Evolutionary conservation across 2,113 vertebrate genomes (phyloP).

Genomic region (Ifrita kowaldi): DNA sequence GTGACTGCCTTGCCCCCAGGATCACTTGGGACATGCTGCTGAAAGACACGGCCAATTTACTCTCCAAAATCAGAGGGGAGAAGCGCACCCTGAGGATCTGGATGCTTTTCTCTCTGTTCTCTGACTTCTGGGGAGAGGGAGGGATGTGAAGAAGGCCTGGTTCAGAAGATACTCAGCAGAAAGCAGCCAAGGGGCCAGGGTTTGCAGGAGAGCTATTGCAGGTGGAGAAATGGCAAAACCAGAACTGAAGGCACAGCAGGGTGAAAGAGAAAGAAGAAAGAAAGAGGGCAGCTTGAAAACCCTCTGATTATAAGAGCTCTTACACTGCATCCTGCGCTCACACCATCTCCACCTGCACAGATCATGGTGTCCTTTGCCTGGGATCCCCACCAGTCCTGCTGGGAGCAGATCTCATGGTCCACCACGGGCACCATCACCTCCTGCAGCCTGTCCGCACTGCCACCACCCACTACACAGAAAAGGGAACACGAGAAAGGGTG

Average conservation of each 20-base stretch:
- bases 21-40: not conserved
- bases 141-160: not conserved
- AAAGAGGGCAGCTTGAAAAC: not conserved
- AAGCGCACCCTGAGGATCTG: not conserved
- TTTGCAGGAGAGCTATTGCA: not conserved
- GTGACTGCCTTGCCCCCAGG: not conserved
- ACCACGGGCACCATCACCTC: slow-evolving; percentile 55
- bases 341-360: slow-evolving; percentile 72
- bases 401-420: slow-evolving; percentile 62
- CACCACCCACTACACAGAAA: not conserved
- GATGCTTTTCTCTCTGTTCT: not conserved
- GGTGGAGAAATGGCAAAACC: not conserved
- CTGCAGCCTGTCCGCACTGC: slow-evolving; percentile 32
- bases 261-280: not conserved
- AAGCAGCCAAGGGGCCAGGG: not conserved
- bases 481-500: not conserved
- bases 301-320: not conserved
- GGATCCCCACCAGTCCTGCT: slow-evolving; percentile 65
- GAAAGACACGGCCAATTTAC: not conserved
- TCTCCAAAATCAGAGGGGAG: not conserved
- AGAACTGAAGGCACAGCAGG: not conserved
- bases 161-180: not conserved
- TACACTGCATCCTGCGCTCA: slow-evolving; percentile 71
- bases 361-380: slow-evolving; percentile 56
- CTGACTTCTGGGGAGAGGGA: not conserved